These are phyloP conservation scores for Brachycybe producta DNA, from an alignment of 2,888 invertebrate species.

Conservation along the genomic window DNA sequence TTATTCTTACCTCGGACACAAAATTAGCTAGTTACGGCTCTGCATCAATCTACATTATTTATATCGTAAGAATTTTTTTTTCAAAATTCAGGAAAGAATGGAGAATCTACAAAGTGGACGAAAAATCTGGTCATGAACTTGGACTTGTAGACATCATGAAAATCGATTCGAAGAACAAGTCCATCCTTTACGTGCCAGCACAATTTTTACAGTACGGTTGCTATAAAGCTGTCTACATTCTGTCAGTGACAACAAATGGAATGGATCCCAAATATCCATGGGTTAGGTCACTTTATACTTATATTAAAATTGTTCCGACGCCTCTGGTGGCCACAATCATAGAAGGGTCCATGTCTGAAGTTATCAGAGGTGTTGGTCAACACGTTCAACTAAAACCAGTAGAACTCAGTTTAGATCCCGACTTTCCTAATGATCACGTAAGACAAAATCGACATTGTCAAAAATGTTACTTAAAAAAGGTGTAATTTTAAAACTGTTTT, in stretches of 20 bases:
- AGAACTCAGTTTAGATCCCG: slow-evolving; percentile 11
- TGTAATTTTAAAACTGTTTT: neutral
- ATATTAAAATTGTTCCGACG: slow-evolving; percentile 1
- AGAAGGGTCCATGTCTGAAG: slow-evolving; percentile 9
- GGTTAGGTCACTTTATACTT: slow-evolving; percentile 9
- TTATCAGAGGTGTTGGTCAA: slow-evolving; percentile 12
- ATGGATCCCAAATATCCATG: slow-evolving; percentile 10
- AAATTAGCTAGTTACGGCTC: too few species aligned
- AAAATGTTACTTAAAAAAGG: neutral
- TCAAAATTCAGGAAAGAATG: slow-evolving; percentile 9
- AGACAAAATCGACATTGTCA: neutral
- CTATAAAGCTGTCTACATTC: slow-evolving; percentile 8
- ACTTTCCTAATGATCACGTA: slow-evolving; percentile 13
- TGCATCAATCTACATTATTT: too few species aligned
- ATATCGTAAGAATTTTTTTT: neutral
- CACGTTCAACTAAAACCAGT: slow-evolving; percentile 5
- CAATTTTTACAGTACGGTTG: slow-evolving; percentile 9
- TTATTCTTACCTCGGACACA: too few species aligned
- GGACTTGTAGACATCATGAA: neutral
- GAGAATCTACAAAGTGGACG: slow-evolving; percentile 6
- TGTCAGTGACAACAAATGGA: neutral
- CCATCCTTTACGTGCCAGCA: slow-evolving; percentile 2
- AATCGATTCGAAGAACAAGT: slow-evolving; percentile 4
- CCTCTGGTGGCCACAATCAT: slow-evolving; percentile 4
- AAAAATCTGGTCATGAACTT: slow-evolving; percentile 1